Evolutionary conservation across 2,113 vertebrate species (phyloP).

Genomic region (Psephotus haematonotus): DNA sequence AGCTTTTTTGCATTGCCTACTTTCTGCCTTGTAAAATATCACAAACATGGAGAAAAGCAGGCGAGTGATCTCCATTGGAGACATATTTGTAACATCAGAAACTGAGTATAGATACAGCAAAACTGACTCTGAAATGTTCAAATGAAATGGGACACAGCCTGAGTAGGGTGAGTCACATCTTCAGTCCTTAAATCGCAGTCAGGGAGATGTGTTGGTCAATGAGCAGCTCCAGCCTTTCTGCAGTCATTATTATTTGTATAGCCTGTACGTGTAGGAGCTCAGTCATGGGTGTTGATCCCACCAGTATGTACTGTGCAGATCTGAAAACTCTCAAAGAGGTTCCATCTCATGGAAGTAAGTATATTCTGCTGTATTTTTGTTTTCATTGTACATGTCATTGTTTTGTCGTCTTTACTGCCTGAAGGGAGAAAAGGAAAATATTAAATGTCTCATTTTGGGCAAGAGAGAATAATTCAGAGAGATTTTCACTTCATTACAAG

Average conservation of each 20-base stretch:
- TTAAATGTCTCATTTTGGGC: background rate
- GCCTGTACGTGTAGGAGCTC: background rate
- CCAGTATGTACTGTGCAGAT: background rate
- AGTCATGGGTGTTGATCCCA: background rate
- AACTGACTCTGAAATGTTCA: background rate
- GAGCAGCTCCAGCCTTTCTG: background rate
- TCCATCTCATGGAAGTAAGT: background rate
- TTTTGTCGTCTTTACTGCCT: background rate
- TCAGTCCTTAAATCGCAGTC: background rate
- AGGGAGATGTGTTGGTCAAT: background rate
- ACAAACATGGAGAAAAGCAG: background rate
- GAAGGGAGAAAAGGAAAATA: background rate
- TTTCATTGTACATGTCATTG: background rate
- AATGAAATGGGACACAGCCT: background rate
- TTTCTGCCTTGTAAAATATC: background rate
- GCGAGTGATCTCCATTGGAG: background rate
- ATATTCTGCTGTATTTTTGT: background rate
- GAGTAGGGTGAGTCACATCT: background rate
- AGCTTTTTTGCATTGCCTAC: background rate
- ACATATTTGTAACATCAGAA: background rate
- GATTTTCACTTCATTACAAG: background rate
- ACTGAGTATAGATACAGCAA: background rate
- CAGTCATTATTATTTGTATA: background rate
- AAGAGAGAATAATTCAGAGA: background rate
- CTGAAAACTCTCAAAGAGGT: background rate